A percentile compares a stretch with the other conserved stretches of the same genome.
These are phyloP conservation scores for Riparia riparia DNA, from an alignment of 2,113 vertebrate species.

Conservation along the genomic window DNA sequence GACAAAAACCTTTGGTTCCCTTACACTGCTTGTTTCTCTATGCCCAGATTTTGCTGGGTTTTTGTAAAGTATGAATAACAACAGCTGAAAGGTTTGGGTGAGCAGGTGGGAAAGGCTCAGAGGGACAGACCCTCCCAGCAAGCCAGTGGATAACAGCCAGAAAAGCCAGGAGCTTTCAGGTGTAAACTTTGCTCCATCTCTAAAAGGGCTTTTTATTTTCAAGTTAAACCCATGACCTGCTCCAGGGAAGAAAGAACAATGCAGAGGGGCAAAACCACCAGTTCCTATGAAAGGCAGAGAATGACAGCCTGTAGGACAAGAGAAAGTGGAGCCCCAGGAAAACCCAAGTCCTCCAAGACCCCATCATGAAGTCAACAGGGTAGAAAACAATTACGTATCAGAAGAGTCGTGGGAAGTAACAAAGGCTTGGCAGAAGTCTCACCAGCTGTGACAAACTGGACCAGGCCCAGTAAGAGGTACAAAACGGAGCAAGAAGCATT, in stretches of 20 bases:
- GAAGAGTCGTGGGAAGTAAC: not conserved
- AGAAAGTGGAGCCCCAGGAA: not conserved
- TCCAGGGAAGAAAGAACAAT: not conserved
- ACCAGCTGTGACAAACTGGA: not conserved
- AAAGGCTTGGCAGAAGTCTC: not conserved
- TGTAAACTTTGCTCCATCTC: not conserved
- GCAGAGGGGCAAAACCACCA: not conserved
- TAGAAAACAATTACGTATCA: not conserved
- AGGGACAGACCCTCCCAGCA: not conserved
- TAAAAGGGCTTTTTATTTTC: not conserved
- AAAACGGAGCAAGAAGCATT: not conserved
- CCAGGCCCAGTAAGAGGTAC: not conserved
- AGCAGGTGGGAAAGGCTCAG: not conserved
- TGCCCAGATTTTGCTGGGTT: not conserved
- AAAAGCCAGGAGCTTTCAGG: not conserved
- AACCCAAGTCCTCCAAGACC: accelerated
- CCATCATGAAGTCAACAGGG: too few species aligned
- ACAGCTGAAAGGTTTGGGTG: not conserved
- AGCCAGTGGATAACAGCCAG: not conserved
- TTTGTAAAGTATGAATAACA: not conserved
- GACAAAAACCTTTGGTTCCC: not conserved
- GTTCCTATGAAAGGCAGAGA: not conserved
- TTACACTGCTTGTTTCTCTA: accelerated
- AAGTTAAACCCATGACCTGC: not conserved
- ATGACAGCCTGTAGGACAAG: not conserved